Evolutionary conservation across 2,113 vertebrate species (phyloP).

Genomic region (Prionailurus viverrinus): DNA sequence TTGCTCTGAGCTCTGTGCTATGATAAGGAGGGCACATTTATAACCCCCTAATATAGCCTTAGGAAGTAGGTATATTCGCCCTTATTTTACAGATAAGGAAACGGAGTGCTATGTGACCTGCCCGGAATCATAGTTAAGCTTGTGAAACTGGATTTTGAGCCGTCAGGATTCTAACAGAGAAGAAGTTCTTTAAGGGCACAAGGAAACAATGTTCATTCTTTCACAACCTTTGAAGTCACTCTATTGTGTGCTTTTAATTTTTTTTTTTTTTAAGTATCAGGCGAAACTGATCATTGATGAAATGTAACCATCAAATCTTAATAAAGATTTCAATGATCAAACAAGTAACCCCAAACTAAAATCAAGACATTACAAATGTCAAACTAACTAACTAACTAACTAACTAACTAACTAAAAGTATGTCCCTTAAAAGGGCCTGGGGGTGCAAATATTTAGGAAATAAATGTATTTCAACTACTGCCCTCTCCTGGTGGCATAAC

Average conservation of each 20-base stretch:
- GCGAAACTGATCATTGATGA: not conserved
- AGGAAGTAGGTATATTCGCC: not conserved
- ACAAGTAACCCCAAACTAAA: conserved; percentile 41
- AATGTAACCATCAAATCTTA: not conserved
- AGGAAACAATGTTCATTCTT: not conserved
- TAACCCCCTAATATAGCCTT: not conserved
- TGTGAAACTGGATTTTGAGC: conserved; percentile 3
- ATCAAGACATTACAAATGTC: conserved; percentile 18
- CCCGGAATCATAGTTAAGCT: not conserved
- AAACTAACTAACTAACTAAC: not conserved
- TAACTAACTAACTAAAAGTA: not conserved
- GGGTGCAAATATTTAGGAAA: conserved; percentile 54
- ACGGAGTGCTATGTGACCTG: not conserved
- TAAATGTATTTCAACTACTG: conserved; percentile 67
- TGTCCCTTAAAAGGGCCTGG: not conserved
- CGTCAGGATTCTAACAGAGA: not conserved
- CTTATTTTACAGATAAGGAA: conserved; percentile 41
- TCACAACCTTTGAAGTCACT: not conserved
- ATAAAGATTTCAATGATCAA: conserved; percentile 40
- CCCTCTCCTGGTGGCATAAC: conserved; percentile 67
- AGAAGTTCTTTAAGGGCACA: not conserved
- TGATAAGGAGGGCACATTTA: not conserved
- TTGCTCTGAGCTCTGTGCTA: not conserved
- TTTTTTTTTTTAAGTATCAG: not conserved
- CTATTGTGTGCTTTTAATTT: not conserved